Percentiles rank a stretch among this genome's conserved stretches.
Conservation (phyloP, 2,797 vertebrate genomes). For the Danio choprae region DNA sequence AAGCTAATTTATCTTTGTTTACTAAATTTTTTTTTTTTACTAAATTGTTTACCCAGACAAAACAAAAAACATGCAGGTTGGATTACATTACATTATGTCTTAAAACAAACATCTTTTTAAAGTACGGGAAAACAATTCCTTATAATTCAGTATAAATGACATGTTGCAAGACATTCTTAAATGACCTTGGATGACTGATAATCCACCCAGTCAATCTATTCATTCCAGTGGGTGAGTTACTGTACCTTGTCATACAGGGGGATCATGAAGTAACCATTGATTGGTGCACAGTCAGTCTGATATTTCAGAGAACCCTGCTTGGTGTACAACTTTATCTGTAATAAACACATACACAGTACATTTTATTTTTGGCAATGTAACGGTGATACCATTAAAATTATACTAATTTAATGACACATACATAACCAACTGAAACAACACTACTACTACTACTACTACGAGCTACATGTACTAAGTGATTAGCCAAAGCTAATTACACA, state of each 20-base stretch:
- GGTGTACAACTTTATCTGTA: slow-evolving; percentile 94
- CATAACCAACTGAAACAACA: background rate
- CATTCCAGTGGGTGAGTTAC: background rate
- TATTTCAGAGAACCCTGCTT: slow-evolving; percentile 98
- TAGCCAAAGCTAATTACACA: background rate
- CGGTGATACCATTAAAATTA: too few relatives aligned
- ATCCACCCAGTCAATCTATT: background rate
- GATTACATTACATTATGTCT: background rate
- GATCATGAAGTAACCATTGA: slow-evolving; percentile 99
- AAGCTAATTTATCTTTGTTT: background rate
- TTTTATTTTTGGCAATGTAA: background rate
- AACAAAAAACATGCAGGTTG: background rate
- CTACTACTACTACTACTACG: background rate
- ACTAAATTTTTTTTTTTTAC: background rate
- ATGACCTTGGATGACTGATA: background rate
- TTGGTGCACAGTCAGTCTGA: slow-evolving; percentile 97
- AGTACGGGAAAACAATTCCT: background rate
- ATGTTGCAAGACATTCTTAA: background rate
- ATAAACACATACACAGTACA: rapidly evolving
- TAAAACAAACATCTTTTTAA: too few relatives aligned
- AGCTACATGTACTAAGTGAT: background rate
- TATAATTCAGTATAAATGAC: background rate
- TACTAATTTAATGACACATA: too few relatives aligned
- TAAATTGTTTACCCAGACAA: background rate
- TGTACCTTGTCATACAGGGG: slow-evolving; percentile 97